phyloP scores from a whole-genome alignment of 2,888 invertebrate genomes.

The Cataglyphis cursor region DNA sequence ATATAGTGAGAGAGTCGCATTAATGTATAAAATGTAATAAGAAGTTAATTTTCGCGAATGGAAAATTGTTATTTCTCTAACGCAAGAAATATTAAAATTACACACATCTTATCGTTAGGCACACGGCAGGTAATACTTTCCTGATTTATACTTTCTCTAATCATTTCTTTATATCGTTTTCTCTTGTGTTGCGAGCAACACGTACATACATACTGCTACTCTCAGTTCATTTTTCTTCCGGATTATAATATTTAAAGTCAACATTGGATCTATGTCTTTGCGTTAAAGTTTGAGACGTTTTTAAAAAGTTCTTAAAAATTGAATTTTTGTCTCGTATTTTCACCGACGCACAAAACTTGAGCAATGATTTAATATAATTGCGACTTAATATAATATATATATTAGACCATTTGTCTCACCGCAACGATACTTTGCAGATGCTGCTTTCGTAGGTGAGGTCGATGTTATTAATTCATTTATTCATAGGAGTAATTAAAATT shows the following conservation, averaged over 20 bases:
- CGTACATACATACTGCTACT: background rate
- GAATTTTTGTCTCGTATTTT: background rate
- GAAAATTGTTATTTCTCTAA: constrained; percentile 8
- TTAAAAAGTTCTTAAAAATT: background rate
- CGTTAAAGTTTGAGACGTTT: background rate
- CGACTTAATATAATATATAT: constrained; percentile 21
- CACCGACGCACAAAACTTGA: background rate
- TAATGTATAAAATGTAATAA: constrained; percentile 2
- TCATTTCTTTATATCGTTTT: background rate
- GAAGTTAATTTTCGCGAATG: background rate
- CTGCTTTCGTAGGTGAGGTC: constrained; percentile 58
- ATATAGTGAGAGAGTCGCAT: background rate
- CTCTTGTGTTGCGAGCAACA: background rate
- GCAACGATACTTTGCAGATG: constrained; percentile 65
- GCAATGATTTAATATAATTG: constrained; percentile 10
- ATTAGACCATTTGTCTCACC: constrained; percentile 64
- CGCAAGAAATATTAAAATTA: constrained; percentile 9
- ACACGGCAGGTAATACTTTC: background rate
- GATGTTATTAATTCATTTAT: constrained; percentile 75
- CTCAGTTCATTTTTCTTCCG: background rate
- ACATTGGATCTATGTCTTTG: background rate
- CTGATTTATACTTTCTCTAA: background rate
- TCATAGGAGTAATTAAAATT: constrained; percentile 75
- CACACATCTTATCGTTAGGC: background rate
- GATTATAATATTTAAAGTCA: background rate